phyloP scores from a whole-genome alignment of 2,888 invertebrate genomes.

The Neoascia interrupta region DNA sequence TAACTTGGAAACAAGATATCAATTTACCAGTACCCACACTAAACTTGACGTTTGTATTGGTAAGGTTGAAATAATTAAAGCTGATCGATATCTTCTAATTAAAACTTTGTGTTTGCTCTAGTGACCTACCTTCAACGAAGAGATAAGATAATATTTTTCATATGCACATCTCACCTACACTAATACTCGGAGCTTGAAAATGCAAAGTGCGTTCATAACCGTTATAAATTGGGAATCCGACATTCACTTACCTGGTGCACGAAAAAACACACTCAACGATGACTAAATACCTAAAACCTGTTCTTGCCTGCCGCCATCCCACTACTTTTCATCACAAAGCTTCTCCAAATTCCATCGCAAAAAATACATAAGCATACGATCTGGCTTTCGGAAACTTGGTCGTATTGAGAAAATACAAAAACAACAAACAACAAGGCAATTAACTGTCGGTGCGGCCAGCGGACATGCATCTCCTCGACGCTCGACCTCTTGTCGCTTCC shows the following conservation, averaged over 20 bases:
- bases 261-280: not conserved
- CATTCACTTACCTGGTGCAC: conserved; percentile 1
- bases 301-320: conserved; percentile 38
- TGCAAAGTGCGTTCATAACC: too few species aligned
- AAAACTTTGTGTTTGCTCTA: too few species aligned
- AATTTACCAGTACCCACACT: too few species aligned
- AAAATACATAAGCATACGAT: conserved; percentile 1
- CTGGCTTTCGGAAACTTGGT: conserved; percentile 5
- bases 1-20: too few species aligned
- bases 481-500: too few species aligned
- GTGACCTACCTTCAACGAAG: too few species aligned
- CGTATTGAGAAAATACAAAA: conserved; percentile 30
- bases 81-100: too few species aligned
- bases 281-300: conserved; percentile 42
- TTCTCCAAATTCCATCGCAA: conserved; percentile 52
- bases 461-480: conserved; percentile 30
- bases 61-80: too few species aligned
- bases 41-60: too few species aligned
- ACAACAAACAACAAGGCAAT: conserved; percentile 26
- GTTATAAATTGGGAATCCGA: conserved; percentile 11
- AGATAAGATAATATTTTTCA: too few species aligned
- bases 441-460: conserved; percentile 18
- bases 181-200: too few species aligned
- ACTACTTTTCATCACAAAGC: conserved; percentile 38
- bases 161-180: too few species aligned